Evolutionary conservation across 2,888 invertebrate species (phyloP).

Genomic region (Acleris literana): DNA sequence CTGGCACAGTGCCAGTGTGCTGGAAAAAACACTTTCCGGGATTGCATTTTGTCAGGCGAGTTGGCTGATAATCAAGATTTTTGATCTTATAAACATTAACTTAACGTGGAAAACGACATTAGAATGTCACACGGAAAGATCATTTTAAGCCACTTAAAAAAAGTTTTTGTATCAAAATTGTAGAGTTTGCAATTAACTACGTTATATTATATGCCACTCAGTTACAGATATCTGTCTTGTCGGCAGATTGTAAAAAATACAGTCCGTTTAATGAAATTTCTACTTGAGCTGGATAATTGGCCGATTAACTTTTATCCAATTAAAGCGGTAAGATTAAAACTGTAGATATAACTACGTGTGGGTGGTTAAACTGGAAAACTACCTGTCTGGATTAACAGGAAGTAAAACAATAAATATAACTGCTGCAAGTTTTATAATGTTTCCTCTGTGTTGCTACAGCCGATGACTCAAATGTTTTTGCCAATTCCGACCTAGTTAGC

Average conservation of each 20-base stretch:
- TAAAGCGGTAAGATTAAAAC: conserved; percentile 14
- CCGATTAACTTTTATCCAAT: conserved; percentile 32
- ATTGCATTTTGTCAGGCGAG: conserved; percentile 24
- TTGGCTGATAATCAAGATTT: conserved; percentile 28
- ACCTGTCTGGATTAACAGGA: too few species aligned
- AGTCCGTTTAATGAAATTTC: neutral
- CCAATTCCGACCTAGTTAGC: too few species aligned
- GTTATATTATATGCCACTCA: too few species aligned
- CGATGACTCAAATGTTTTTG: too few species aligned
- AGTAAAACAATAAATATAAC: too few species aligned
- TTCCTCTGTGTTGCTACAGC: too few species aligned
- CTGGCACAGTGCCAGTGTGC: conserved; percentile 29
- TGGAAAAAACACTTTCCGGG: conserved; percentile 35
- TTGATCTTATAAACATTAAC: conserved; percentile 14
- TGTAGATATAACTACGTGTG: neutral
- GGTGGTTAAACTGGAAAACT: too few species aligned
- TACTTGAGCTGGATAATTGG: conserved; percentile 21
- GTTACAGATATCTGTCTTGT: neutral
- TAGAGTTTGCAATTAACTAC: too few species aligned
- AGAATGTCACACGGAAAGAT: too few species aligned
- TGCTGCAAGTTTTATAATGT: too few species aligned
- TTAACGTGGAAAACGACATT: neutral
- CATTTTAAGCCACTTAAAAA: too few species aligned
- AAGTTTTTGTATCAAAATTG: too few species aligned
- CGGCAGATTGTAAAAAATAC: neutral